Evolutionary conservation across 2,797 vertebrate species (phyloP), one percentile per base, ranked within the genome.

Genomic region (Acanthornis magna): DNA sequence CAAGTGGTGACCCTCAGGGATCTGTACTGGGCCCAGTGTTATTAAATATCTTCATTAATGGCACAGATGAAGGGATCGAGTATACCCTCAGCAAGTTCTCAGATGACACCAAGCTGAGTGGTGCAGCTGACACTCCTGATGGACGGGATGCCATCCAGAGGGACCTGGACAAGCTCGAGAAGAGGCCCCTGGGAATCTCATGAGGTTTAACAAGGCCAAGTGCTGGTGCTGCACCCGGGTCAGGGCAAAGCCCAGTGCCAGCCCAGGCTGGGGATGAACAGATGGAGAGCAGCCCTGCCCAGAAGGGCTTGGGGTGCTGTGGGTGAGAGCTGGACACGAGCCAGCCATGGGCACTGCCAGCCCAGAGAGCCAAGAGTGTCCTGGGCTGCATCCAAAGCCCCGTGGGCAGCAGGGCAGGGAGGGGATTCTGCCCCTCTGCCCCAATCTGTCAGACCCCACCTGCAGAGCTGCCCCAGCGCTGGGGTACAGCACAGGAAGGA

Each of bases 41-140:
- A 48, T 57, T 65, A 25, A 29, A 16, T 73, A 10, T 23, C 19
- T 40, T 63, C 8, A 47, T 55, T 29, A 40, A 47, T 40, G 8
- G 14, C 13, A 38, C 30, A 63, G 34, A n/a, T 1, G 1, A 47
- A 72, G 15, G 40, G n/a, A 23, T n/a, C 0, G 5, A 60, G 19
- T 43, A 17, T 15, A 9, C 18, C n/a, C 4, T 47, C 7, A 25
- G 47, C 22, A 53, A 60, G 8, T 68, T 14, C 11, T 9, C 40
- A 54, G 34, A 8, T 40, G 14, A 50, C 26, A 34, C 16, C 36
- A 48, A 34, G 51, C 30, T 48, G 43, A 29, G n/a, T 9, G 16
- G 29, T 85, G n/a, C 29, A n/a, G 16, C 0, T 75, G 47, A 10
- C 47, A 47, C 7, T 40, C 8, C 38, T 53, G 38, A 60, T 13